Percentiles rank a stretch among this genome's conserved stretches.
These are phyloP conservation scores for Pogonomyrmex barbatus DNA, from an alignment of 1,140 invertebrate species.

Conservation along the genomic window DNA sequence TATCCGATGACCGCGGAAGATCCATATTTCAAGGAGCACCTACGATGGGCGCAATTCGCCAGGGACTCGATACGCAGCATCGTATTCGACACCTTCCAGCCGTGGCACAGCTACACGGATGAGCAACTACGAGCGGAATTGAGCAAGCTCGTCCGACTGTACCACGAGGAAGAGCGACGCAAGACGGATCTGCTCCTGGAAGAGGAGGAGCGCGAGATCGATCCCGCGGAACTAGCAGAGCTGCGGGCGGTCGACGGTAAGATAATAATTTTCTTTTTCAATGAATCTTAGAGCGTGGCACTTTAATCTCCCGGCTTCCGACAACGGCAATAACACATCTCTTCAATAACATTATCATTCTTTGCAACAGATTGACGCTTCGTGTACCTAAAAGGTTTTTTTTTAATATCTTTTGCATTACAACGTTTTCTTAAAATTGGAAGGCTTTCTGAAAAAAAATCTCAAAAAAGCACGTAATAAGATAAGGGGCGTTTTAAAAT, in stretches of 20 bases:
- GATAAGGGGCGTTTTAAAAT: not conserved
- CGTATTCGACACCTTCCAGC: conserved; percentile 53
- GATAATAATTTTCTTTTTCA: conserved; percentile 16
- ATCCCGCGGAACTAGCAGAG: conserved; percentile 56
- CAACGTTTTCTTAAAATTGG: not conserved
- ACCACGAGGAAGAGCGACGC: conserved; percentile 57
- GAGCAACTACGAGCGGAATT: conserved; percentile 56
- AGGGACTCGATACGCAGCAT: conserved; percentile 60
- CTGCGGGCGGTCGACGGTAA: conserved; percentile 68
- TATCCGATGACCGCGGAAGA: conserved; percentile 76
- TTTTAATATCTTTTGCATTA: not conserved
- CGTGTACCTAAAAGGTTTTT: too few relatives aligned
- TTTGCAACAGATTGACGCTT: not conserved
- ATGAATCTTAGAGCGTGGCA: not conserved
- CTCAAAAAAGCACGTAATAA: not conserved
- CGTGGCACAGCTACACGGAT: conserved; percentile 68
- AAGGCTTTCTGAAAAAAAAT: not conserved
- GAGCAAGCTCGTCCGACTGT: conserved; percentile 61
- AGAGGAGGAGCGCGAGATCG: conserved; percentile 57
- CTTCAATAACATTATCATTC: not conserved
- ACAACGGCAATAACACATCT: not conserved
- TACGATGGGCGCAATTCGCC: conserved; percentile 67
- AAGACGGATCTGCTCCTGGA: conserved; percentile 65
- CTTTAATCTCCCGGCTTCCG: not conserved
- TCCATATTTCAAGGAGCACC: conserved; percentile 30